Evolutionary conservation across 2,888 invertebrate species (phyloP), one percentile per base, ranked within the genome.

Genomic region (Drosophila merina): DNA sequence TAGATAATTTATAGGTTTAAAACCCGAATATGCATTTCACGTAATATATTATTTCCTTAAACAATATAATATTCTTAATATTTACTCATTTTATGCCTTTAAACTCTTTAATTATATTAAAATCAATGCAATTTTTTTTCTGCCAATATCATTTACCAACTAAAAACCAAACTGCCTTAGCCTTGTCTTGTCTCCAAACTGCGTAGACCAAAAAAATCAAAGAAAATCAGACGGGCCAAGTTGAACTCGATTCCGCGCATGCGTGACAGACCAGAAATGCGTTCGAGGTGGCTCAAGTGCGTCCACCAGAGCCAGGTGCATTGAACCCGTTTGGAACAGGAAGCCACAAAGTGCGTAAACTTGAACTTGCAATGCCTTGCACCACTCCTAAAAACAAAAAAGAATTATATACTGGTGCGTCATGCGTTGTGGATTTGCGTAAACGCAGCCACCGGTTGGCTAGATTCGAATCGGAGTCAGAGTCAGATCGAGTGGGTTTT

Each of bases 301-400:
- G 28, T 28, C 28, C 28, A 28, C 28, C 28, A 28, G 20, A 1
- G 28, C 28, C 28, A 28, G 28, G 28, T 63, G 68, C 63, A 68
- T 52, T 80, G 77, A 78, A 79, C 79, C 51, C 14, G 47, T 47
- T 71, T 33, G 14, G 4, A 64, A 40, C 88, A 81, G 80, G 80
- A 81, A 81, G 83, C 60, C 36, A 26, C 55, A 50, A 57, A 63
- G 75, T 86, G 80, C 80, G 80, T 81, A 81, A 81, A 81, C 80
- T 81, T 81, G 80, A 81, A 81, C 80, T 81, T 81, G 80, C 48
- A 25, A 25, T 20, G 20, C 20, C 20, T 20, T 42, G 38, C 14
- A 20, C 25, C 44, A 42, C 42, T 42, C 42, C 42, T 20, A 14
- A 1, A 10, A 33, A 36, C 12, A 30, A 9, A 71, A 45, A 38